A percentile compares a stretch with the other conserved stretches of the same genome.
Conservation (phyloP, 2,113 vertebrate genomes). For the cattle (Bos taurus) region DNA sequence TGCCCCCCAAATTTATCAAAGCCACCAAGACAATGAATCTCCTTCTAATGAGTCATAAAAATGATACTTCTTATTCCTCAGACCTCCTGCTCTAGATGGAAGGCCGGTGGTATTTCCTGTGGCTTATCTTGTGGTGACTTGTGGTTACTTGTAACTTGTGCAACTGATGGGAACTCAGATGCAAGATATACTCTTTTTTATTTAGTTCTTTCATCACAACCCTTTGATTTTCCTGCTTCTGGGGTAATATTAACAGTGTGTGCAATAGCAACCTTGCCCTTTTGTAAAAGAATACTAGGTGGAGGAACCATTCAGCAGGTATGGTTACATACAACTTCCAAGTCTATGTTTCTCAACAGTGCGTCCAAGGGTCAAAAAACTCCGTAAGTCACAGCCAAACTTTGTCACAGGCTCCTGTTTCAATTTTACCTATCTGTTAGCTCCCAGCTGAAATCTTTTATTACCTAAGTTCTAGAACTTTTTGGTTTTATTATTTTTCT, state of each 20-base stretch:
- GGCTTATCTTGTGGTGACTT: not conserved
- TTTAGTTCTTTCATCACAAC: not conserved
- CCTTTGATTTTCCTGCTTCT: not conserved
- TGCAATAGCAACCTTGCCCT: not conserved
- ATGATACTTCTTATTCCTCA: not conserved
- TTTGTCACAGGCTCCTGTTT: not conserved
- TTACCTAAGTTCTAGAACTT: not conserved
- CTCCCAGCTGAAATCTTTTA: not conserved
- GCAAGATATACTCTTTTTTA: not conserved
- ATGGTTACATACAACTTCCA: not conserved
- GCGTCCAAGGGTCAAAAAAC: not conserved
- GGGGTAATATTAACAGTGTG: not conserved
- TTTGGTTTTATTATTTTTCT: not conserved
- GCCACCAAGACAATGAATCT: constrained; percentile 75
- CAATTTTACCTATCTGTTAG: not conserved
- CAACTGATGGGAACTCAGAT: not conserved
- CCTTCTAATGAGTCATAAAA: not conserved
- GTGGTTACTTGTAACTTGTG: not conserved
- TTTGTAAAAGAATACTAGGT: not conserved
- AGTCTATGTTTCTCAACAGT: not conserved
- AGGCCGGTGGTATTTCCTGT: not conserved
- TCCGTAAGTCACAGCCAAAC: not conserved
- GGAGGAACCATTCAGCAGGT: accelerated
- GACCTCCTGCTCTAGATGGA: not conserved
- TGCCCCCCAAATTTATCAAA: constrained; percentile 70